A percentile compares a stretch with the other conserved stretches of the same genome.
These are phyloP conservation scores for Perizoma flavofasciatum DNA, from an alignment of 2,888 invertebrate species.

Conservation along the genomic window DNA sequence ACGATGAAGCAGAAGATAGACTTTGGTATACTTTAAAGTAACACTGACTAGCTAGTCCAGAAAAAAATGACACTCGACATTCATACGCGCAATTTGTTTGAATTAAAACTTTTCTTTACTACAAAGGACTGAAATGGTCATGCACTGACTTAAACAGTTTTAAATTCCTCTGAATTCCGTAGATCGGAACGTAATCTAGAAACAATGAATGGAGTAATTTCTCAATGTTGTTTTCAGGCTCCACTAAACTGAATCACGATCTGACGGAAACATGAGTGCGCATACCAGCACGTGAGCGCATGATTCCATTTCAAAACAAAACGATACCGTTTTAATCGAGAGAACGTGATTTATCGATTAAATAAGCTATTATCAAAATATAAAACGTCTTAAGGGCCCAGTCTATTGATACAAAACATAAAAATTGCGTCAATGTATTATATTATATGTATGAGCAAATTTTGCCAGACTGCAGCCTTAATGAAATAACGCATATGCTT, in stretches of 20 bases:
- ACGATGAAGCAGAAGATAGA: no score
- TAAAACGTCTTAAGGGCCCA: neutral
- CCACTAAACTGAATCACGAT: constrained; percentile 15
- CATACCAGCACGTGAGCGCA: constrained; percentile 41
- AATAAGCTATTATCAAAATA: constrained; percentile 2
- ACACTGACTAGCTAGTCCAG: no score
- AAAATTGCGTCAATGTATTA: no score
- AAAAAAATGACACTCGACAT: no score
- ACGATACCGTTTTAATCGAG: constrained; percentile 26
- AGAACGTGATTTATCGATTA: constrained; percentile 34
- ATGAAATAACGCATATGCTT: neutral
- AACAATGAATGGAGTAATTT: constrained; percentile 14
- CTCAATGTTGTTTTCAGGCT: constrained; percentile 12
- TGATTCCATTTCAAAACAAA: constrained; percentile 42
- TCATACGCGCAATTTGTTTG: no score
- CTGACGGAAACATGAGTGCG: constrained; percentile 11
- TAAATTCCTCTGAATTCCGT: constrained; percentile 4
- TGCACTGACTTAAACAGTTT: neutral
- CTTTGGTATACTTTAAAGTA: no score
- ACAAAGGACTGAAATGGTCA: no score
- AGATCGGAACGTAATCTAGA: constrained; percentile 1
- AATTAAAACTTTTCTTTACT: no score
- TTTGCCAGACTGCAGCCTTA: no score
- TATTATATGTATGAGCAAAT: no score
- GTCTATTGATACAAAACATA: no score